phyloP scores from a whole-genome alignment of 2,113 vertebrate genomes.

The Falcunculus frontatus region DNA sequence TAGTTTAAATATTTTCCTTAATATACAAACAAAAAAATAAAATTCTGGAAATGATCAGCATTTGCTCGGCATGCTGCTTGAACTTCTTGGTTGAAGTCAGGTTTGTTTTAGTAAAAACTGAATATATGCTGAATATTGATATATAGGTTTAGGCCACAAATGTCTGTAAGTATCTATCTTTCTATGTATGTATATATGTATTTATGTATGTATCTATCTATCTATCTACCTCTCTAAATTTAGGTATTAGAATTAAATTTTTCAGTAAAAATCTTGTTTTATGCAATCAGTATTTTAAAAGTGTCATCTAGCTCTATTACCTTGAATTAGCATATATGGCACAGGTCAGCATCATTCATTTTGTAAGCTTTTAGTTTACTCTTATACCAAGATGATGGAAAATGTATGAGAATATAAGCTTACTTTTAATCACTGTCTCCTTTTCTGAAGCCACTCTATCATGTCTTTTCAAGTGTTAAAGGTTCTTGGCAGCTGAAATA shows the following conservation, averaged over 20 bases:
- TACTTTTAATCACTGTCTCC: neutral
- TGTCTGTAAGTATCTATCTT: fast-evolving
- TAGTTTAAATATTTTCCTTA: neutral
- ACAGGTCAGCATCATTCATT: neutral
- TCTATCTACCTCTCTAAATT: neutral
- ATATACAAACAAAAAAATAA: neutral
- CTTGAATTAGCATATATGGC: neutral
- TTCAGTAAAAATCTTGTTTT: neutral
- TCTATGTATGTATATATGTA: neutral
- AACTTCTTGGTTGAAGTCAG: neutral
- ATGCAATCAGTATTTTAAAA: neutral
- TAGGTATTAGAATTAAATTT: neutral
- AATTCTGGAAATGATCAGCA: neutral
- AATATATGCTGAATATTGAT: neutral
- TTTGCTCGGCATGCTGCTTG: neutral
- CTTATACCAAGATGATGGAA: neutral
- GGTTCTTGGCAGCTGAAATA: neutral
- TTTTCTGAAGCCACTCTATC: neutral
- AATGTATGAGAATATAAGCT: neutral
- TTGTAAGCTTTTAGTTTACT: neutral
- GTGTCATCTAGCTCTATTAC: neutral
- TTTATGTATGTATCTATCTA: neutral
- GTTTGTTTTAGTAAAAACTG: neutral
- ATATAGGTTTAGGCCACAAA: neutral
- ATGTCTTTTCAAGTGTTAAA: neutral